Percentiles rank a stretch among this genome's conserved stretches.
phyloP scores from a whole-genome alignment of 2,113 vertebrate genomes.

The Mobula hypostoma region DNA sequence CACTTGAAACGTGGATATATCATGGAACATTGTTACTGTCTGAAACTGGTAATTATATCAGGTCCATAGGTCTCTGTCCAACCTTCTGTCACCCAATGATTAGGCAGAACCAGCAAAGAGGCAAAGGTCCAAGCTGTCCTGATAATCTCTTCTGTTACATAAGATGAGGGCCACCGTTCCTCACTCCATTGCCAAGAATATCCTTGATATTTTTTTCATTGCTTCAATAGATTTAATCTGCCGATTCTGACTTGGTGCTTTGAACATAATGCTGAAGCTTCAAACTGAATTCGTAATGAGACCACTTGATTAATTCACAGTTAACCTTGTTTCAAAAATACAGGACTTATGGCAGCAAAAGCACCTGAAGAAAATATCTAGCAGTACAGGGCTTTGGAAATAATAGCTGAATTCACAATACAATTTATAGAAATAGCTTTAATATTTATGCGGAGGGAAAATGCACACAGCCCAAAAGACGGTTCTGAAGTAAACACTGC shows the following conservation, averaged over 20 bases:
- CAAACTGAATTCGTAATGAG: conserved; percentile 9
- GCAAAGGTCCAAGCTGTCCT: not conserved
- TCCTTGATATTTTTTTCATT: not conserved
- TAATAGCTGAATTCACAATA: conserved; percentile 19
- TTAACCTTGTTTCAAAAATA: conserved; percentile 25
- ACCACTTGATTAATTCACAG: conserved; percentile 32
- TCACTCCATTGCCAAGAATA: not conserved
- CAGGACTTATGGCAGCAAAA: not conserved
- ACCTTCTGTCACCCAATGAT: not conserved
- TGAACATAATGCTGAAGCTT: not conserved
- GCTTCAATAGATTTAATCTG: not conserved
- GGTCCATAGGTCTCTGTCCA: not conserved
- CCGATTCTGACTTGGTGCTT: conserved; percentile 17
- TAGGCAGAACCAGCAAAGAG: not conserved
- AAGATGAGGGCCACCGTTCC: not conserved
- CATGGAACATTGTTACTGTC: not conserved
- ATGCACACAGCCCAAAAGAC: too few relatives aligned
- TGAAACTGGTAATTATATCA: not conserved
- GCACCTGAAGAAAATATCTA: not conserved
- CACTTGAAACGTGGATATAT: not conserved
- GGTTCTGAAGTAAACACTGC: not conserved
- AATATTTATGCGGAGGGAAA: not conserved
- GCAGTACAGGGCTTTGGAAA: not conserved
- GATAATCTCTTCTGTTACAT: not conserved
- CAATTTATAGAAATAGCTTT: not conserved